phyloP scores from a whole-genome alignment of 2,113 vertebrate species.

The Alligator sinensis region DNA sequence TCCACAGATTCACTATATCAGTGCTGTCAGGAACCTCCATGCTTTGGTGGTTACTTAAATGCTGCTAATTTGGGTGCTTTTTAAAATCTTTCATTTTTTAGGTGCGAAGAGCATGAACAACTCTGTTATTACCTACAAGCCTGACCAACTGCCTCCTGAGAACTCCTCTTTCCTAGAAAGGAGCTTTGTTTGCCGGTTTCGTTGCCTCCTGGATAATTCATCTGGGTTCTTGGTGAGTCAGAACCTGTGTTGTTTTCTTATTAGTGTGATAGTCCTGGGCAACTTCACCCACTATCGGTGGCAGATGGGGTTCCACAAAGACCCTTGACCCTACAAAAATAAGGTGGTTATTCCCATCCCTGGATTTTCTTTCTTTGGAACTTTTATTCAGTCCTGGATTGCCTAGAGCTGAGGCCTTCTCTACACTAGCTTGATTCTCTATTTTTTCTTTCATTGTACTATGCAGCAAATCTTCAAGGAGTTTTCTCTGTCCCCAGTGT shows the following conservation, averaged over 20 bases:
- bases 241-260: fast-evolving
- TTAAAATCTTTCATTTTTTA: not conserved
- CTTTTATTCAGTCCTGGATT: not conserved
- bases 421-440: not conserved
- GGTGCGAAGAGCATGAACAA: not conserved
- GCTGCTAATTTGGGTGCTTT: not conserved
- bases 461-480: not conserved
- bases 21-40: not conserved
- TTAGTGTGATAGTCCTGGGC: not conserved
- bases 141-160: constrained; percentile 78
- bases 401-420: not conserved
- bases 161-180: constrained; percentile 86
- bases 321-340: not conserved
- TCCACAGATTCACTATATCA: fast-evolving
- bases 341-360: not conserved
- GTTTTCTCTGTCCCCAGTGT: too few species aligned
- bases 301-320: not conserved
- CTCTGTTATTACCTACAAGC: constrained; percentile 47
- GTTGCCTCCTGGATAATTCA: constrained; percentile 87
- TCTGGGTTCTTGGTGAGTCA: constrained; percentile 83
- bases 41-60: not conserved
- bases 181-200: constrained; percentile 84
- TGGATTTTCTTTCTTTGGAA: not conserved
- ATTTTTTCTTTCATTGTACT: not conserved
- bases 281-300: not conserved